Base-by-base conservation (phyloP, 1,140 invertebrate genomes). In the Acromyrmex heyeri region DNA sequence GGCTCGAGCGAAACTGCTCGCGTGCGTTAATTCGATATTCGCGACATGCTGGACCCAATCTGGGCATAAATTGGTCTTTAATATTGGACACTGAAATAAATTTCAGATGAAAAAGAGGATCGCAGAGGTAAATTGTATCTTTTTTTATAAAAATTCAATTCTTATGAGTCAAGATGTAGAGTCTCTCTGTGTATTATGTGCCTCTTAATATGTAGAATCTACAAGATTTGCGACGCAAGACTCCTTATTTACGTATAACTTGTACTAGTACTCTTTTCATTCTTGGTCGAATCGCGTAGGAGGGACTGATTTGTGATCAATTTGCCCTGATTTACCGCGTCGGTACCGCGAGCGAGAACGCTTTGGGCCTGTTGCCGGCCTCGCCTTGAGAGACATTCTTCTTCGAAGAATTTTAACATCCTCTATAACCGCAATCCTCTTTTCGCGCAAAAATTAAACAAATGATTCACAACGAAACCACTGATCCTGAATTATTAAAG, bases 311-410 rank as follows among this genome's bases (percentile, higher is more conserved):
- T 95, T 94, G 94, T 93, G 93, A 94, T 95, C 93, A 94, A 95
- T 94, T 95, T 94, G 94, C 93, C 91, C 92, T 94, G 94, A 95
- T 95, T 95, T 94, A 95, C 92, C 94, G 93, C 94, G 93, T 94
- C 92, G 87, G 77, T 69, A 61, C 61, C 57, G 70, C 30, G 77
- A 76, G 61, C 27, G 73, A 53, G 86, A 72, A 69, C 48, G 38
- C 91, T 89, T 90, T 86, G 85, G 88, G 91, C 88, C 78, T 90
- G 86, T 81, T 67, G 81, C 72, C 65, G 82, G 65, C 53, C 77
- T 61, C 76, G 30, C 30, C 30, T 34, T 34, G 77, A 73, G 59
- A 89, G 64, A 83, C 77, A 50, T 67, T 67, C 18, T 73, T 75
- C 73, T 75, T 73, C 62, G 57, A 4, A 61, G 87, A 85, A 88